Evolutionary conservation across 2,888 invertebrate species (phyloP).

Genomic region (Drosophila subquinaria): DNA sequence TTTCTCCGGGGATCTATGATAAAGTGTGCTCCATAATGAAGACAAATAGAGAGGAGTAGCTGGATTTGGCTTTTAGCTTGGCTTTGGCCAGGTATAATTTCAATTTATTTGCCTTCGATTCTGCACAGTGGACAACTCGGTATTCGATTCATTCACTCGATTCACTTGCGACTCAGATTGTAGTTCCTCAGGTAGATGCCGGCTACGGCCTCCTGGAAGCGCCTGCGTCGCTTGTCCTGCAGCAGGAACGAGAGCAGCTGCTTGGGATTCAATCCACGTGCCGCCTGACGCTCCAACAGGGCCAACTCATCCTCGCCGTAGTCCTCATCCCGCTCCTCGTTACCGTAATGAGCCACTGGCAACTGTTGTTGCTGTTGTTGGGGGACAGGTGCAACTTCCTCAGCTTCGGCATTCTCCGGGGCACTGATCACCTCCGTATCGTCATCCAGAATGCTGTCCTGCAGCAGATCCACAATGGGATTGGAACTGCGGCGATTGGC

Average conservation of each 20-base stretch:
- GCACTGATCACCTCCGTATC: conserved; percentile 46
- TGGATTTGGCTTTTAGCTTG: conserved; percentile 35
- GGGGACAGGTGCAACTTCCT: not conserved
- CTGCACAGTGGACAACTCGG: conserved; percentile 13
- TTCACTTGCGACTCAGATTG: conserved; percentile 65
- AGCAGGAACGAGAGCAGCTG: conserved; percentile 47
- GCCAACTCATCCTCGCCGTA: conserved; percentile 52
- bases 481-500: conserved; percentile 19
- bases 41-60: conserved; percentile 58
- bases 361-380: not conserved
- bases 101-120: conserved; percentile 69
- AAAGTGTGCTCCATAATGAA: conserved; percentile 69
- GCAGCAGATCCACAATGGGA: conserved; percentile 45
- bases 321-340: conserved; percentile 46
- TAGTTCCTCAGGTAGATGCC: conserved; percentile 72
- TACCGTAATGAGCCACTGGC: not conserved
- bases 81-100: conserved; percentile 62
- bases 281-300: conserved; percentile 59
- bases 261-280: conserved; percentile 54
- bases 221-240: conserved; percentile 64
- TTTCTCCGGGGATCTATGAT: conserved; percentile 72
- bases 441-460: conserved; percentile 32
- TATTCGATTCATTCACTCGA: conserved; percentile 1
- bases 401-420: conserved; percentile 13
- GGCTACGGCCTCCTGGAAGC: conserved; percentile 68